Conservation (phyloP, 2,888 invertebrate species). For the Drosophila mettleri region DNA sequence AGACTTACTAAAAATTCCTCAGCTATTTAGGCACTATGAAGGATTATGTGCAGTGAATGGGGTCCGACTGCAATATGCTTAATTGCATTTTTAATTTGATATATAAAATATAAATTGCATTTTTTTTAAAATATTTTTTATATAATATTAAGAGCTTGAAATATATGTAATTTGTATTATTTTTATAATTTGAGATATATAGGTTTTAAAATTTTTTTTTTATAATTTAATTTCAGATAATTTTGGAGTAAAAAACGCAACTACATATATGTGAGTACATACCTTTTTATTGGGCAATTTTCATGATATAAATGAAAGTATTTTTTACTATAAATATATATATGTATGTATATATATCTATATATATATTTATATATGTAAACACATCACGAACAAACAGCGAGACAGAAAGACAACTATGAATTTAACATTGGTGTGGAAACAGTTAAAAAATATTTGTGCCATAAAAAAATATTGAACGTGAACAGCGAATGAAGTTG, state of each 20-base stretch:
- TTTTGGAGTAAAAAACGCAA: slow-evolving; percentile 1
- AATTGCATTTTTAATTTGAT: no score
- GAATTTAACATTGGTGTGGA: slow-evolving; percentile 36
- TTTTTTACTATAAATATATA: slow-evolving; percentile 10
- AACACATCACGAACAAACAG: slow-evolving; percentile 23
- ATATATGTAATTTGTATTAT: not conserved
- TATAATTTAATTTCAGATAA: not conserved
- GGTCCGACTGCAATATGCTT: no score
- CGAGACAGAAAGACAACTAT: slow-evolving; percentile 14
- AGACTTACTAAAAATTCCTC: no score
- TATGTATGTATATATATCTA: slow-evolving; percentile 37
- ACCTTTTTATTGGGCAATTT: slow-evolving; percentile 43
- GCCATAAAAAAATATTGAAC: slow-evolving; percentile 58
- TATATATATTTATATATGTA: slow-evolving; percentile 33
- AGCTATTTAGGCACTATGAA: no score
- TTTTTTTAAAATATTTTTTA: no score
- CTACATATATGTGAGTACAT: slow-evolving; percentile 38
- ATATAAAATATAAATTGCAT: no score
- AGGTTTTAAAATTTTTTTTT: not conserved
- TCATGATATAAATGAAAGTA: not conserved
- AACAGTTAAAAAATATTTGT: slow-evolving; percentile 55
- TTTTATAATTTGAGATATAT: no score
- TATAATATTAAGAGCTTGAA: no score
- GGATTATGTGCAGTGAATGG: no score
- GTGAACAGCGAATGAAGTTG: slow-evolving; percentile 29